Percentiles rank a stretch among this genome's conserved stretches.
Conservation (phyloP, 2,888 invertebrate genomes). For the Chloromyia formosa region DNA sequence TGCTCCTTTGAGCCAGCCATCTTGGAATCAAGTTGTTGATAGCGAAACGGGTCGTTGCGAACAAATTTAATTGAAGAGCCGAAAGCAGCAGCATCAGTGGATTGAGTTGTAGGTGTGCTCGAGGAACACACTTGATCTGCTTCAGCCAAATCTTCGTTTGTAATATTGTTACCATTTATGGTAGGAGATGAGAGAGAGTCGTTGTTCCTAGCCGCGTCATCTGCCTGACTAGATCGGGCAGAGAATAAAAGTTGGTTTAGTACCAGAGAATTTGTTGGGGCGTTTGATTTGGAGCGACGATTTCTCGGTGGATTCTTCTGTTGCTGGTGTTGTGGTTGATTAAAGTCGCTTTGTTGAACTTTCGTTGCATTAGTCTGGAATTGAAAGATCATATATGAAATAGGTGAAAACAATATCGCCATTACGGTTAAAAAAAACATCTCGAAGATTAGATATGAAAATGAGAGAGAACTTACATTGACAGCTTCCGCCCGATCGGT, state of each 20-base stretch:
- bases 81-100: conserved; percentile 28
- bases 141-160: conserved; percentile 79
- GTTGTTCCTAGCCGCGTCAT: conserved; percentile 19
- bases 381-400: too few species aligned
- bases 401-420: too few species aligned
- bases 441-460: too few species aligned
- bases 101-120: conserved; percentile 49
- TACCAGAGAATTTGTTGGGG: conserved; percentile 1
- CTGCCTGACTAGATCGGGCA: neutral
- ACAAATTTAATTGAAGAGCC: conserved; percentile 20
- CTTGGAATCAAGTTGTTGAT: neutral
- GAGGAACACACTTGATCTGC: conserved; percentile 76
- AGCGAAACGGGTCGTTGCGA: neutral
- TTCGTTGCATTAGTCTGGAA: neutral
- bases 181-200: conserved; percentile 38
- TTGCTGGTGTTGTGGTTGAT: conserved; percentile 5
- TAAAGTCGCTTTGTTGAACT: conserved; percentile 2
- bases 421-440: too few species aligned
- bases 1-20: neutral
- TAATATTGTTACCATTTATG: conserved; percentile 66
- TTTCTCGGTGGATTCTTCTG: conserved; percentile 7
- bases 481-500: neutral
- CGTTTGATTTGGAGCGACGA: conserved; percentile 20
- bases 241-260: conserved; percentile 41
- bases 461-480: conserved; percentile 20